Conservation (phyloP, 2,888 invertebrate genomes). For the Drosophila robusta region DNA sequence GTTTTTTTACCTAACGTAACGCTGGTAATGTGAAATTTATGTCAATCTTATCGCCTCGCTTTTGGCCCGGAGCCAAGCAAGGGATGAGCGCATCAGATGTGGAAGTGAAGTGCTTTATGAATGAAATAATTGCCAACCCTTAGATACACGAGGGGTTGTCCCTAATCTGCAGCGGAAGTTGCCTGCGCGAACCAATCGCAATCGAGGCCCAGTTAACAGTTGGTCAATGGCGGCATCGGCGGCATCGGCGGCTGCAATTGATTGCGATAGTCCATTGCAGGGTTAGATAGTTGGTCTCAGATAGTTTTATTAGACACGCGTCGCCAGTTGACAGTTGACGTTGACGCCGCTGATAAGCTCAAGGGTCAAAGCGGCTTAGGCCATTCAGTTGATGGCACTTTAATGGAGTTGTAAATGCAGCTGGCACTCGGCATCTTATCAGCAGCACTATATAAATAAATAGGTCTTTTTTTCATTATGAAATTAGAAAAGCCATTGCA, state of each 20-base stretch:
- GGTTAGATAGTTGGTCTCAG: constrained; percentile 48
- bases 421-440: constrained; percentile 44
- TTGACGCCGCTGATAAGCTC: constrained; percentile 47
- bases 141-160: constrained; percentile 42
- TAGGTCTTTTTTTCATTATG: background rate
- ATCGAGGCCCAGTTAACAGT: constrained; percentile 56
- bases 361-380: constrained; percentile 48
- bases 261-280: constrained; percentile 41
- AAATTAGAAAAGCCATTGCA: constrained; percentile 4
- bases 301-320: constrained; percentile 79
- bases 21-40: constrained; percentile 75
- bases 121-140: constrained; percentile 60
- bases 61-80: constrained; percentile 29
- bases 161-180: constrained; percentile 55
- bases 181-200: constrained; percentile 54
- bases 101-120: constrained; percentile 63
- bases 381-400: constrained; percentile 56
- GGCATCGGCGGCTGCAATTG: constrained; percentile 60
- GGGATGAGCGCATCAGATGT: constrained; percentile 51
- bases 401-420: constrained; percentile 75
- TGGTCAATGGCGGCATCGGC: constrained; percentile 75
- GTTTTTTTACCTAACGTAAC: constrained; percentile 45
- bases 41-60: constrained; percentile 74
- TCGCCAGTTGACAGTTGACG: constrained; percentile 60
- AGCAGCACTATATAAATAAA: background rate